A percentile compares a stretch with the other conserved stretches of the same genome.
These are phyloP conservation scores for Acanthochromis polyacanthus DNA, from an alignment of 2,113 vertebrate species.

Conservation along the genomic window DNA sequence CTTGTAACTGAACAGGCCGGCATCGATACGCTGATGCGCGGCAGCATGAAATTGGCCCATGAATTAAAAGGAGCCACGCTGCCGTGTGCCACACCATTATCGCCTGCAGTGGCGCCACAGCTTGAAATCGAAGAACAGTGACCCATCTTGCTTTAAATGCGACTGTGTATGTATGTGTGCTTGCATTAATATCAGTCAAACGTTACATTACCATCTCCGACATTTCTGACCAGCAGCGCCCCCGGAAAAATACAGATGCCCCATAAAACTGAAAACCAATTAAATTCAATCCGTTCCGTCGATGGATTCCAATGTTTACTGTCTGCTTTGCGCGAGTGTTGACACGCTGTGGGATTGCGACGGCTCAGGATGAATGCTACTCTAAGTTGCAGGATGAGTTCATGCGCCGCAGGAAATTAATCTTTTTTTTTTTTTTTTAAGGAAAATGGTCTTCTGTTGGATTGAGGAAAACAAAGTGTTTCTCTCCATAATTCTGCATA, in stretches of 20 bases:
- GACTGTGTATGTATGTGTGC: slow-evolving; percentile 2
- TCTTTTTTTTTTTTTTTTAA: not conserved
- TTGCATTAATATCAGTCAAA: slow-evolving; percentile 60
- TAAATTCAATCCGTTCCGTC: slow-evolving; percentile 68
- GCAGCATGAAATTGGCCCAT: slow-evolving; percentile 67
- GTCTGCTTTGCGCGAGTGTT: slow-evolving; percentile 45
- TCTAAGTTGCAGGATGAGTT: slow-evolving; percentile 23
- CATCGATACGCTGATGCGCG: slow-evolving; percentile 50
- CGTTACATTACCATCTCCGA: slow-evolving; percentile 63
- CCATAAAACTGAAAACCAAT: slow-evolving; percentile 70
- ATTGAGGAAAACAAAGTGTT: slow-evolving; percentile 7
- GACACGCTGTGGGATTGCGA: slow-evolving; percentile 44
- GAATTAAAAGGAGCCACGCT: slow-evolving; percentile 62
- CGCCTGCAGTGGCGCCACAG: slow-evolving; percentile 58
- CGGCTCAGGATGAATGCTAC: slow-evolving; percentile 45
- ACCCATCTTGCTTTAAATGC: slow-evolving; percentile 40
- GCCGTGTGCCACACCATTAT: slow-evolving; percentile 1
- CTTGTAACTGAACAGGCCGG: slow-evolving; percentile 27
- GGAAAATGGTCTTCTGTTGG: not conserved
- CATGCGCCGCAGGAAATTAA: not conserved
- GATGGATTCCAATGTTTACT: slow-evolving; percentile 60
- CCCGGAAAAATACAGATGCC: slow-evolving; percentile 61
- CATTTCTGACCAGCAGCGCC: slow-evolving; percentile 56
- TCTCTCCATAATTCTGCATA: not conserved
- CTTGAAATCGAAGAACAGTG: slow-evolving; percentile 55